phyloP scores from a whole-genome alignment of 2,113 vertebrate species.

The Rissa tridactyla region DNA sequence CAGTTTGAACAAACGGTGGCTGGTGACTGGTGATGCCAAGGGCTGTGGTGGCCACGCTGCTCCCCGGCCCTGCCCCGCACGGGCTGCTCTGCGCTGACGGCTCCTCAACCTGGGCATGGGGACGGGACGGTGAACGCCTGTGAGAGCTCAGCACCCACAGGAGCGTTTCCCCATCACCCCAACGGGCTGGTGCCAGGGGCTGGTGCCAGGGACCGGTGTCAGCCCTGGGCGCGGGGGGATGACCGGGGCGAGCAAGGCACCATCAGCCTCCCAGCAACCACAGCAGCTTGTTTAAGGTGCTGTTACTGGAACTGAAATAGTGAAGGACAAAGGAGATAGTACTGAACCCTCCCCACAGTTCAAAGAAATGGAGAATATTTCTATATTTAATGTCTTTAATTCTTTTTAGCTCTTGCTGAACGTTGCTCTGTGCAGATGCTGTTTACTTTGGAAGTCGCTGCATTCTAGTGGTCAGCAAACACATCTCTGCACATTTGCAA shows the following conservation, averaged over 20 bases:
- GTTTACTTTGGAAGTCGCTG: background rate
- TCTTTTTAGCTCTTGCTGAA: background rate
- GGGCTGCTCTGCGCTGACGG: background rate
- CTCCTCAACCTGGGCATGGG: background rate
- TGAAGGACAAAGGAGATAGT: background rate
- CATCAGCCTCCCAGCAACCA: rapidly evolving
- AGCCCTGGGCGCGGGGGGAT: background rate
- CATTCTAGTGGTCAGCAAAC: background rate
- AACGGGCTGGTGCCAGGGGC: too few species aligned
- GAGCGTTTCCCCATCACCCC: rapidly evolving
- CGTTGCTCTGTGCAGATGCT: background rate
- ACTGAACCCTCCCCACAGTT: background rate
- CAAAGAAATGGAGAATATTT: background rate
- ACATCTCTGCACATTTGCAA: background rate
- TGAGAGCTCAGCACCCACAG: background rate
- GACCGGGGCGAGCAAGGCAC: background rate
- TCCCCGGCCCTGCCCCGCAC: rapidly evolving
- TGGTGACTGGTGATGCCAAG: background rate
- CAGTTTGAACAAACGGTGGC: rapidly evolving
- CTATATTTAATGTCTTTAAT: background rate
- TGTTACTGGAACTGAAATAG: too few species aligned
- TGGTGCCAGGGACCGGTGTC: background rate
- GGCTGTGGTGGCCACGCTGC: background rate
- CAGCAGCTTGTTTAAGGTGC: background rate
- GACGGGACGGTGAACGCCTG: rapidly evolving